Conservation (phyloP, 2,797 vertebrate genomes). For the Cetoscarus ocellatus region DNA sequence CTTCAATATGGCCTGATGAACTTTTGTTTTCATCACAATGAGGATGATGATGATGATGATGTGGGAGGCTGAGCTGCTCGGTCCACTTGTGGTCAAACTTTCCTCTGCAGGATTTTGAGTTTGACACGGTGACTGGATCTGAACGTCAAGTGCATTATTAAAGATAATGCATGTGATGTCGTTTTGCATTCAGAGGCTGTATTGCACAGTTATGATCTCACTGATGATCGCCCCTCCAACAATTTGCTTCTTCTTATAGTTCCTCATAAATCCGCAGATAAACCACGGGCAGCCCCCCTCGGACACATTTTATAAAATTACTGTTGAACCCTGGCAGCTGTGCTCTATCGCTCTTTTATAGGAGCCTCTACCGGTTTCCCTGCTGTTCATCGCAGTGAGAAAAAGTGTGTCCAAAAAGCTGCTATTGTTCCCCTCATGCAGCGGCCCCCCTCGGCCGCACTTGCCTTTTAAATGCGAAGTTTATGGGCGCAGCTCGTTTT, state of each 20-base stretch:
- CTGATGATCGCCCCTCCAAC: conserved; percentile 48
- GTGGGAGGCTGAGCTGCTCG: conserved; percentile 11
- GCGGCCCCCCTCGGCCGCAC: conserved; percentile 83
- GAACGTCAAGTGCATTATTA: conserved; percentile 79
- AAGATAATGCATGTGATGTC: conserved; percentile 70
- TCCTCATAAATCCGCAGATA: conserved; percentile 74
- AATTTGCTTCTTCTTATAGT: conserved; percentile 70
- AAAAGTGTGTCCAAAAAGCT: conserved; percentile 90
- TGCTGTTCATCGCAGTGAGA: conserved; percentile 87
- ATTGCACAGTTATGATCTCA: conserved; percentile 49
- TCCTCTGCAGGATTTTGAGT: conserved; percentile 9
- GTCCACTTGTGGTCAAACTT: conserved; percentile 58
- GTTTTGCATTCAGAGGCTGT: conserved; percentile 19
- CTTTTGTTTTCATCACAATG: conserved; percentile 55
- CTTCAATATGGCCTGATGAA: conserved; percentile 53
- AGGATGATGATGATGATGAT: conserved; percentile 17
- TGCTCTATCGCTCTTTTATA: conserved; percentile 83
- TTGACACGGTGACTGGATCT: conserved; percentile 38
- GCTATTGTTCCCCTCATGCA: conserved; percentile 86
- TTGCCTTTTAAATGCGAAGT: conserved; percentile 91
- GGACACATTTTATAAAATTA: conserved; percentile 82
- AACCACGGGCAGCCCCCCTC: conserved; percentile 67
- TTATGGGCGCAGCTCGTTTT: conserved; percentile 87
- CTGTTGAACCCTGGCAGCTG: conserved; percentile 85
- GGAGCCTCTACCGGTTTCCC: conserved; percentile 85